Percentiles rank a stretch among this genome's conserved stretches.
These are phyloP conservation scores for Chloebia gouldiae DNA, from an alignment of 2,113 vertebrate species.

Conservation along the genomic window DNA sequence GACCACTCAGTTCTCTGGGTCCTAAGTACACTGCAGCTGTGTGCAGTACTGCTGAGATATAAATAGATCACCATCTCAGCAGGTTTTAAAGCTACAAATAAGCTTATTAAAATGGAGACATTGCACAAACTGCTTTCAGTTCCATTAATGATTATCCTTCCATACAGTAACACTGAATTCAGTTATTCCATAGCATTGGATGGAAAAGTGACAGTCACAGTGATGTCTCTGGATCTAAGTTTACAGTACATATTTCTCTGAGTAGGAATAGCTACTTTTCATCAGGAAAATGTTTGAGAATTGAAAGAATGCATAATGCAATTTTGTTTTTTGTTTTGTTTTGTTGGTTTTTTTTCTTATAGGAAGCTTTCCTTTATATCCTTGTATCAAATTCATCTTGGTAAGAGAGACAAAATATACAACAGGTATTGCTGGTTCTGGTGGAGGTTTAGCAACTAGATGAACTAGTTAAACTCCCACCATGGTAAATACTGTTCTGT, in stretches of 20 bases:
- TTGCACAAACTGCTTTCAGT: neutral
- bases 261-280: neutral
- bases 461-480: neutral
- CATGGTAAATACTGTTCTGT: neutral
- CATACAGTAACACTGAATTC: neutral
- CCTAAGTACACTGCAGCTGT: neutral
- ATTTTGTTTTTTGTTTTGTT: too few species aligned
- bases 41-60: neutral
- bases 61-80: constrained; percentile 3
- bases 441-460: neutral
- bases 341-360: neutral
- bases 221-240: neutral
- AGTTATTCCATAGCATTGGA: neutral
- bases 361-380: neutral
- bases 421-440: neutral
- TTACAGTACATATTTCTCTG: neutral
- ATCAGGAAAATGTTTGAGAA: neutral
- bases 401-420: neutral
- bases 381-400: neutral
- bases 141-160: neutral
- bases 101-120: constrained; percentile 12
- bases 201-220: neutral
- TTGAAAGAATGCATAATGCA: neutral
- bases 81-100: neutral
- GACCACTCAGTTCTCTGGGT: neutral